A percentile compares a stretch with the other conserved stretches of the same genome.
Conservation (phyloP, 2,113 vertebrate species). For the Ictidomys tridecemlineatus region DNA sequence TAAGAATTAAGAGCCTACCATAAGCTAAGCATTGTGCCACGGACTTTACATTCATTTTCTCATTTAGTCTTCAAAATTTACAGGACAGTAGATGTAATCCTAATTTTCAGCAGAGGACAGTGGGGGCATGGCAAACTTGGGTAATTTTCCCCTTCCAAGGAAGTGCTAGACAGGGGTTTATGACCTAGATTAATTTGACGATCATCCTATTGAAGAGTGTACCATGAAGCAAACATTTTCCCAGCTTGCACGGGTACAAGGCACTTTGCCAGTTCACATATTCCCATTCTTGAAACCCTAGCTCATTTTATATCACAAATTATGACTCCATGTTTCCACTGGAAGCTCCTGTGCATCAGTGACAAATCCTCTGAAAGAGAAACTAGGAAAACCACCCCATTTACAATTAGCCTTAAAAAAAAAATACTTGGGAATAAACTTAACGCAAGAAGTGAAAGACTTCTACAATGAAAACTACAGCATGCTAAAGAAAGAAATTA, state of each 20-base stretch:
- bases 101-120: neutral
- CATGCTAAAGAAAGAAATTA: too few relatives aligned
- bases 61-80: conserved; percentile 48
- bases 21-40: neutral
- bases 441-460: too few relatives aligned
- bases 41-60: neutral
- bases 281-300: neutral
- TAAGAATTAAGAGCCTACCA: conserved; percentile 15
- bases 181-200: neutral
- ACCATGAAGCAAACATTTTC: neutral
- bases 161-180: neutral
- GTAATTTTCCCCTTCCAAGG: neutral
- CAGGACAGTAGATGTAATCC: neutral
- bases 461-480: too few relatives aligned
- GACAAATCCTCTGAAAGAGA: too few relatives aligned
- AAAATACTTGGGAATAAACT: too few relatives aligned
- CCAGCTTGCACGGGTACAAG: neutral
- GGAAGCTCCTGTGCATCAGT: neutral
- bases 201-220: neutral
- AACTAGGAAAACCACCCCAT: too few relatives aligned
- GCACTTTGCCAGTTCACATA: neutral
- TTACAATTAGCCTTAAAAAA: too few relatives aligned
- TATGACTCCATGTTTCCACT: neutral
- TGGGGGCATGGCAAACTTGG: neutral
- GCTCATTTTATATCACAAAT: neutral